A percentile compares a stretch with the other conserved stretches of the same genome.
Evolutionary conservation across 2,888 invertebrate genomes (phyloP).

Genomic region (Agrochola litura): DNA sequence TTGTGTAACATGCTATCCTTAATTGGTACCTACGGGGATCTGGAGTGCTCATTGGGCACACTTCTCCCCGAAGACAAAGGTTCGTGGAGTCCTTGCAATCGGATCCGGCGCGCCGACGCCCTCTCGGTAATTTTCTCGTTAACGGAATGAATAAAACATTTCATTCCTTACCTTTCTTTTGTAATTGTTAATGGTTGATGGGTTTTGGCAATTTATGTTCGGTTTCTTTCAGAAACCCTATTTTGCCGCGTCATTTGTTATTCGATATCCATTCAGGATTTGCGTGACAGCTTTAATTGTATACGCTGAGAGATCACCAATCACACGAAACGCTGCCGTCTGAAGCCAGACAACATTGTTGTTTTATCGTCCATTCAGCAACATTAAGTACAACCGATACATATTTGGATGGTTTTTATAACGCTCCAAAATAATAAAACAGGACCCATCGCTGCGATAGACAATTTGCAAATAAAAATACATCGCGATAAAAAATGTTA

Average conservation of each 20-base stretch:
- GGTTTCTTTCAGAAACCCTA: slow-evolving; percentile 79
- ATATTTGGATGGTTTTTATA: slow-evolving; percentile 57
- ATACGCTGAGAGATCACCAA: slow-evolving; percentile 57
- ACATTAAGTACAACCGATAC: slow-evolving; percentile 53
- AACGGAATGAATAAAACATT: slow-evolving; percentile 91
- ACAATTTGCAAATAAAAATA: slow-evolving; percentile 84
- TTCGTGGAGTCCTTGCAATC: slow-evolving; percentile 87
- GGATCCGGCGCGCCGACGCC: slow-evolving; percentile 85
- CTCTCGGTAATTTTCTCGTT: slow-evolving; percentile 90
- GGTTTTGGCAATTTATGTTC: slow-evolving; percentile 88
- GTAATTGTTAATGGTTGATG: slow-evolving; percentile 90
- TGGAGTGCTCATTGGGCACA: slow-evolving; percentile 86
- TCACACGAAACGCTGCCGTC: slow-evolving; percentile 54
- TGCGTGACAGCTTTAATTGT: slow-evolving; percentile 72
- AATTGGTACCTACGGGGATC: slow-evolving; percentile 84
- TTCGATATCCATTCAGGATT: slow-evolving; percentile 76
- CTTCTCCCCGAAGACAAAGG: slow-evolving; percentile 88
- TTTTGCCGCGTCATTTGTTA: slow-evolving; percentile 80
- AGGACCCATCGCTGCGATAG: slow-evolving; percentile 70
- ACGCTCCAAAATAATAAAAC: slow-evolving; percentile 73
- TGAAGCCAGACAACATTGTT: slow-evolving; percentile 45
- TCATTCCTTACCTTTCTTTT: slow-evolving; percentile 90
- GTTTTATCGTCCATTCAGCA: slow-evolving; percentile 56
- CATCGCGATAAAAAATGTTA: slow-evolving; percentile 85
- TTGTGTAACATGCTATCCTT: slow-evolving; percentile 80